Conservation (phyloP, 2,797 vertebrate genomes). For the Tenualosa ilisha region DNA sequence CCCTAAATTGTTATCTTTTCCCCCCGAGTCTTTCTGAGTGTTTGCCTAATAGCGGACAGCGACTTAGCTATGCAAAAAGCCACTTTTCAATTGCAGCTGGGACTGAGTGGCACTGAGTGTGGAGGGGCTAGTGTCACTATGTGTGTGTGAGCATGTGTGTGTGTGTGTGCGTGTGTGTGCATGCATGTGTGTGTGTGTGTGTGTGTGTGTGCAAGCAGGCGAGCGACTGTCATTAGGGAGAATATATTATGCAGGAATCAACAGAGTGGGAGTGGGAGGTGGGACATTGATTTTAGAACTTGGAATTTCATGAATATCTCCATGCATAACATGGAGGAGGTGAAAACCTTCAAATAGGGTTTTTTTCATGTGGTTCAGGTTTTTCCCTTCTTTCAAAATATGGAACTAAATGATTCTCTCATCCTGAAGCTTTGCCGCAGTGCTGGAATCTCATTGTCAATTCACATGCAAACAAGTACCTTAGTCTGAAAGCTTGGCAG, state of each 20-base stretch:
- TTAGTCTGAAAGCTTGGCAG: background rate
- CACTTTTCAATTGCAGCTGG: conserved; percentile 31
- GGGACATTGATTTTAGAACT: conserved; percentile 31
- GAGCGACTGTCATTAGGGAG: conserved; percentile 29
- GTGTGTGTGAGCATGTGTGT: conserved; percentile 22
- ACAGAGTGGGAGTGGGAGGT: conserved; percentile 30
- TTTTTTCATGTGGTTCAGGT: conserved; percentile 3
- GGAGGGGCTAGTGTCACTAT: conserved; percentile 10
- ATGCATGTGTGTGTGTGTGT: background rate
- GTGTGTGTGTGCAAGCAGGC: background rate
- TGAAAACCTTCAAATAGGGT: conserved; percentile 34
- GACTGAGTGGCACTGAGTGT: conserved; percentile 33
- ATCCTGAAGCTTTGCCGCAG: background rate
- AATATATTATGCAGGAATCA: conserved; percentile 52
- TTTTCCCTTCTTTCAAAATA: background rate
- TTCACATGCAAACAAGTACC: conserved; percentile 1
- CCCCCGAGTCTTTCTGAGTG: conserved; percentile 30
- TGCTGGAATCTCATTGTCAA: background rate
- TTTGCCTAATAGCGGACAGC: conserved; percentile 37
- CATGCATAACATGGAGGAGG: conserved; percentile 42
- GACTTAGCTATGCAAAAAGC: conserved; percentile 20
- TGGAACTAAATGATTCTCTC: conserved; percentile 7
- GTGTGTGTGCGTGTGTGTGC: background rate
- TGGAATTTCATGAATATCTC: conserved; percentile 54
- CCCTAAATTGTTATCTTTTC: conserved; percentile 28